A percentile compares a stretch with the other conserved stretches of the same genome.
Evolutionary conservation across 2,888 invertebrate species (phyloP).

Genomic region (Drosophila silvestris): DNA sequence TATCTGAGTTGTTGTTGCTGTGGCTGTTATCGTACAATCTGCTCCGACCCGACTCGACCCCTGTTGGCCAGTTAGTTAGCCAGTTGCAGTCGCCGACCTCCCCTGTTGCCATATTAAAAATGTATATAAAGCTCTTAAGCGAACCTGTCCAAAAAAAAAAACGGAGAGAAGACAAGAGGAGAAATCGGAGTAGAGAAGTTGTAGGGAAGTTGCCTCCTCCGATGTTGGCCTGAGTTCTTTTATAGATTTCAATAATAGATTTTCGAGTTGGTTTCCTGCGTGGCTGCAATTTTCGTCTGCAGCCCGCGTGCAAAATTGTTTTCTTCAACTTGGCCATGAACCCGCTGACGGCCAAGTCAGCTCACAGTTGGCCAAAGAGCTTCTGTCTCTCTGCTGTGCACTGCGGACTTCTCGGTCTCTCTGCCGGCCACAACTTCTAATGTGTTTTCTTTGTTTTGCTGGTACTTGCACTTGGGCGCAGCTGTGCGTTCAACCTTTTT

Average conservation of each 20-base stretch:
- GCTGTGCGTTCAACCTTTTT: slow-evolving; percentile 76
- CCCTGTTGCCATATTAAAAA: slow-evolving; percentile 70
- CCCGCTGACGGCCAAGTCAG: slow-evolving; percentile 63
- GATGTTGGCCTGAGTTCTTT: slow-evolving; percentile 56
- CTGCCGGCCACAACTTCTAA: slow-evolving; percentile 48
- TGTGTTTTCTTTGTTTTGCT: slow-evolving; percentile 74
- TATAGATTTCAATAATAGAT: slow-evolving; percentile 82
- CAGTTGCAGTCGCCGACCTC: slow-evolving; percentile 39
- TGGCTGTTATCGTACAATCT: slow-evolving; percentile 61
- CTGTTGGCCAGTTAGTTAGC: slow-evolving; percentile 66
- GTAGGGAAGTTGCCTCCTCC: slow-evolving; percentile 14
- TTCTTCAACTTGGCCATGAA: slow-evolving; percentile 76
- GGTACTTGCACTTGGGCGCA: slow-evolving; percentile 60
- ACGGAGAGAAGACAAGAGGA: not conserved
- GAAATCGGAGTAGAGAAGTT: not conserved
- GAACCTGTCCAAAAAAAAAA: slow-evolving; percentile 59
- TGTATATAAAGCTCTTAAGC: slow-evolving; percentile 80
- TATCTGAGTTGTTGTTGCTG: slow-evolving; percentile 35
- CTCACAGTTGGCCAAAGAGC: slow-evolving; percentile 34
- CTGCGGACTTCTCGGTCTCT: slow-evolving; percentile 12
- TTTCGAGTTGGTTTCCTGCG: slow-evolving; percentile 79
- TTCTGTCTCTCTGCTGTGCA: slow-evolving; percentile 29
- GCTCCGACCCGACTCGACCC: slow-evolving; percentile 60
- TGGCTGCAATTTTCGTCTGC: slow-evolving; percentile 74
- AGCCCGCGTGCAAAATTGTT: slow-evolving; percentile 77